Conservation (phyloP, 2,888 invertebrate species). For the Athalia circularis region DNA sequence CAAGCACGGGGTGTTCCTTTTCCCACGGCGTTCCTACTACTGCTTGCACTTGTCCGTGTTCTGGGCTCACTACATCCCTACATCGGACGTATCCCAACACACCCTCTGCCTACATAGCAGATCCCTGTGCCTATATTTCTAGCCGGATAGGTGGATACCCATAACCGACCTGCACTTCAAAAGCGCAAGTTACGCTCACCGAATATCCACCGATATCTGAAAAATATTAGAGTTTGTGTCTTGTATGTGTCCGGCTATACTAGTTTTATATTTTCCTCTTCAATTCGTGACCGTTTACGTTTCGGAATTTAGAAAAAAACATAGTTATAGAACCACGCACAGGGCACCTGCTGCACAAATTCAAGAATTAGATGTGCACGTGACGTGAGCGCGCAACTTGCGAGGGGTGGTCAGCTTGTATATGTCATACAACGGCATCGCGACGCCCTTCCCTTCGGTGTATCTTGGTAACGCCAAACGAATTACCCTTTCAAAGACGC, state of each 20-base stretch:
- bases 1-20: conserved; percentile 26
- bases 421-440: background rate
- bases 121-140: too few relatives aligned
- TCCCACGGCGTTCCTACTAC: conserved; percentile 28
- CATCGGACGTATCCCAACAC: background rate
- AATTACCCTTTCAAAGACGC: conserved; percentile 40
- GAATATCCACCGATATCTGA: too few relatives aligned
- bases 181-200: background rate
- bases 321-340: too few relatives aligned
- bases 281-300: too few relatives aligned
- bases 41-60: conserved; percentile 22
- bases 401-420: too few relatives aligned
- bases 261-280: too few relatives aligned
- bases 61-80: background rate
- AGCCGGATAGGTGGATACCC: background rate
- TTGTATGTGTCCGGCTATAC: too few relatives aligned
- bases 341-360: too few relatives aligned
- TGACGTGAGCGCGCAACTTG: background rate
- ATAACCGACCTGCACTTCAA: background rate
- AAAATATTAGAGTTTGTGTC: too few relatives aligned
- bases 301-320: too few relatives aligned
- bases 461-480: conserved; percentile 15
- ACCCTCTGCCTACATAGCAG: background rate
- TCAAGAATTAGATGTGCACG: background rate
- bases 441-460: background rate